Evolutionary conservation across 2,113 vertebrate genomes (phyloP).

Genomic region (Telmatochromis sp.): DNA sequence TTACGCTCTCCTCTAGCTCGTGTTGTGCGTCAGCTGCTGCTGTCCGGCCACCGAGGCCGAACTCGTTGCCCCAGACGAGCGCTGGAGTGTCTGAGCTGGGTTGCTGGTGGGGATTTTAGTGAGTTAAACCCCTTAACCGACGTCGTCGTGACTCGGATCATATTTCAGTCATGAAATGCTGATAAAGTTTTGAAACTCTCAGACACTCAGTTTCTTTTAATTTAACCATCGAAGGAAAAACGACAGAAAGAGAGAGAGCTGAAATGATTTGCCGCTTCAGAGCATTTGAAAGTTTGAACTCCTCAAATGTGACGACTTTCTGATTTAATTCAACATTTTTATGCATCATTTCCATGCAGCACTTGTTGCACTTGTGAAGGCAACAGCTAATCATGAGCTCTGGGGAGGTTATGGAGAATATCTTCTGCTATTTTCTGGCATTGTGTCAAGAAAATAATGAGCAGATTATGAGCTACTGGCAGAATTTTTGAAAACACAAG

Average conservation of each 20-base stretch:
- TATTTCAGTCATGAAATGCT: background rate
- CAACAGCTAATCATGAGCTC: background rate
- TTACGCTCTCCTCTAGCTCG: conserved; percentile 16
- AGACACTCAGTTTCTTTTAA: background rate
- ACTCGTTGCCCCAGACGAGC: background rate
- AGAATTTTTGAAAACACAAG: background rate
- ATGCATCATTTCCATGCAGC: background rate
- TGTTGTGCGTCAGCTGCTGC: conserved; percentile 15
- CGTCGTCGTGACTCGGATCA: background rate
- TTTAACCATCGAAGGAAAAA: background rate
- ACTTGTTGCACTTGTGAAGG: background rate
- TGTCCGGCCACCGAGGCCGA: background rate
- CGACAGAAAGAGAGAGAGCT: background rate
- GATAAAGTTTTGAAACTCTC: background rate
- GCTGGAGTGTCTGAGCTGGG: background rate
- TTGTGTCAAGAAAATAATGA: background rate
- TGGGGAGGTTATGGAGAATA: background rate
- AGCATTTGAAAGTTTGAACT: background rate
- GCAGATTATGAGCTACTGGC: background rate
- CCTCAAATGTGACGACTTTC: background rate
- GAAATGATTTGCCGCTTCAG: background rate
- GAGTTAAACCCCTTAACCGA: background rate
- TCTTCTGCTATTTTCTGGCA: background rate
- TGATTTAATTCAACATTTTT: background rate
- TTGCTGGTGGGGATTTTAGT: background rate